Base-by-base conservation (phyloP, 1,140 invertebrate species). In the Bombus cullumanus region DNA sequence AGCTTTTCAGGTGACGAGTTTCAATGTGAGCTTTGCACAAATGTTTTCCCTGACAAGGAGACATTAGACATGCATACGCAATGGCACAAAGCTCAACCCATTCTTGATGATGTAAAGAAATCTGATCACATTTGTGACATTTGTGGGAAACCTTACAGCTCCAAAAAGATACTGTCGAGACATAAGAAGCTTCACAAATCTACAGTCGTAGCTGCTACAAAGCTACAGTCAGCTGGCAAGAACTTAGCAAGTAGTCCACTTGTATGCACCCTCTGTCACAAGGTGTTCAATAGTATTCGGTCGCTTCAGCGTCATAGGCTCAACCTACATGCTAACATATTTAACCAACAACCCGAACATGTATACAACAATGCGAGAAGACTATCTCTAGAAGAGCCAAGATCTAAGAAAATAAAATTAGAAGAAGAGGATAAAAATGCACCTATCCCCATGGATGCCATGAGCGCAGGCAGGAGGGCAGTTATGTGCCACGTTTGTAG, bases 131-230 rank as follows among this genome's bases (percentile, higher is more conserved):
- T 96, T 25, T 97, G 96, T 83, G 96, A 96, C 53, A 95, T 96
- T 31, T 97, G 96, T 80, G 95, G 96, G 57, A 97, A 96, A 87
- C 95, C 94, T 80, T 97, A 96, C 85, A 96, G 95, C 28, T 94
- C 90, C 12, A 92, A 89, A 10, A 94, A 94, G 41, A 90, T 93
- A 12, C 87, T 96, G 41, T 96, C 95, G 86, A 96, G 96, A 78
- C 96, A 97, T 83, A 94, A 94, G 71, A 94, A 92, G 37, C 84
- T 94, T 0, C 95, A 95, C 76, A 95, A 95, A 74, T 83, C 91
- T 5, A 85, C 86, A 0, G 76, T 83, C 0, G 43, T 83, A 3
- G 62, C 84, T 3, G 62, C 88, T 2, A 6, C 77, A 1, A 94
- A 93, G 18, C 77, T 93, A 10, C 92, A 93, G 6, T 87, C 87